Evolutionary conservation across 2,113 vertebrate species (phyloP), one percentile per base, ranked within the genome.

Genomic region (Spea multiplicata): DNA sequence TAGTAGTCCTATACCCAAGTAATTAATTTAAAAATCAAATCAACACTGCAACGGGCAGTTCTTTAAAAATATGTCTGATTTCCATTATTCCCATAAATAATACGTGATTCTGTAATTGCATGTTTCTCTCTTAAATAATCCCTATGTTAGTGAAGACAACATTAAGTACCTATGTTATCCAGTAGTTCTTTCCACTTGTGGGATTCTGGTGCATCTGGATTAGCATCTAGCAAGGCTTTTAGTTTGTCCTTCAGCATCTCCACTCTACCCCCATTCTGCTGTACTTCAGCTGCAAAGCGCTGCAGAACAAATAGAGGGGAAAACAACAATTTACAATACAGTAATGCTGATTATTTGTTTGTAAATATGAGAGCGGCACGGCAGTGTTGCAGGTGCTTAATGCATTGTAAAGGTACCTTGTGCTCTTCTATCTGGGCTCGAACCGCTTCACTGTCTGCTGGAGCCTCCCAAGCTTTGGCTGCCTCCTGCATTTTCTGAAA

Each of bases 391-490:
- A 61, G 57, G 14, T 61, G 57, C 13, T 13, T 61, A 5, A 61
- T 61, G 13, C 57, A 61, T 68, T 59, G 66, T 8, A 16, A 59
- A 10, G 1, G 9, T 89, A 99, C 97, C 96, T 97, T 98, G 82
- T 97, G 97, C 83, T 95, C 93, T 57, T 98, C 94, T 47, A 97
- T 92, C 80, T 98, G 96, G 5, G 84, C 86, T 92, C 93, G 96
- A 82, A 99, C 91, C 0, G 89, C 87, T 53, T 94, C 93, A 7
- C 91, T 90, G 44, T 94, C 95, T 44, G 89, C 82, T 0, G 92
- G 89, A 14, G 90, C 85, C 52, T 90, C 87, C 96, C 95, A 96
- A 0, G 90, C 89, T 0, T 87, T 83, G 5, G 94, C 89, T 0
- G 90, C 93, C 81, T 88, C 93, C 71, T 94, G 94, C 94, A 95